Percentiles rank a stretch among this genome's conserved stretches.
These are phyloP conservation scores for Drosophila mimica DNA, from an alignment of 2,888 invertebrate genomes.

Conservation along the genomic window DNA sequence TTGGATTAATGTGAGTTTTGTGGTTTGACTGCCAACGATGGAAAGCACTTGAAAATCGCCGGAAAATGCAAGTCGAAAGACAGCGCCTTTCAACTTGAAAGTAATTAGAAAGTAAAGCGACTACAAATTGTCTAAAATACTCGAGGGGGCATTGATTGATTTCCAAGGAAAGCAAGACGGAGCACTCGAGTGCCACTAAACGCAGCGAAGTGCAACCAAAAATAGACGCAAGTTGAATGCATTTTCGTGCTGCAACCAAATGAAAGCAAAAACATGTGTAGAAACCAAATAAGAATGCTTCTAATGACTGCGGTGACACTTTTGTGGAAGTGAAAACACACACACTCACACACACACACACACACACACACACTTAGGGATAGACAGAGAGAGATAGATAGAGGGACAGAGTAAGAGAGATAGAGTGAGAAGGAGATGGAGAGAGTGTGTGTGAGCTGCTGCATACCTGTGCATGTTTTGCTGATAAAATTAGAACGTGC, in stretches of 20 bases:
- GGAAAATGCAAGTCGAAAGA: conserved; percentile 6
- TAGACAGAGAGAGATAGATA: background rate
- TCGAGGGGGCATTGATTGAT: conserved; percentile 72
- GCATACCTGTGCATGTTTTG: conserved; percentile 68
- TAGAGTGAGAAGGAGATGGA: background rate
- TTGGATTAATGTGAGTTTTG: conserved; percentile 35
- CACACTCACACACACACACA: conserved; percentile 18
- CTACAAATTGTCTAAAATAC: conserved; percentile 70
- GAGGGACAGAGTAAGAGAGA: no score
- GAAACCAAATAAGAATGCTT: conserved; percentile 38
- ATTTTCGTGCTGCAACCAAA: conserved; percentile 47
- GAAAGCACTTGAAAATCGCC: conserved; percentile 62
- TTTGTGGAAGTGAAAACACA: conserved; percentile 65
- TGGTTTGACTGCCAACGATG: conserved; percentile 28
- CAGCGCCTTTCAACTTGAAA: conserved; percentile 69
- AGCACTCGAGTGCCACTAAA: conserved; percentile 53
- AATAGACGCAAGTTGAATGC: conserved; percentile 62
- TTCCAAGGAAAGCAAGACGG: conserved; percentile 62
- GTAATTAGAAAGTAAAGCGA: conserved; percentile 75
- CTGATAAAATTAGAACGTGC: conserved; percentile 75
- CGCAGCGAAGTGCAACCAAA: conserved; percentile 58
- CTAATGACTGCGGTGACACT: conserved; percentile 80
- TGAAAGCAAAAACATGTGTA: conserved; percentile 62
- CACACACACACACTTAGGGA: conserved; percentile 2
- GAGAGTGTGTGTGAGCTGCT: conserved; percentile 30